Base-by-base conservation (phyloP, 2,797 vertebrate genomes). In the Chelmon rostratus region DNA sequence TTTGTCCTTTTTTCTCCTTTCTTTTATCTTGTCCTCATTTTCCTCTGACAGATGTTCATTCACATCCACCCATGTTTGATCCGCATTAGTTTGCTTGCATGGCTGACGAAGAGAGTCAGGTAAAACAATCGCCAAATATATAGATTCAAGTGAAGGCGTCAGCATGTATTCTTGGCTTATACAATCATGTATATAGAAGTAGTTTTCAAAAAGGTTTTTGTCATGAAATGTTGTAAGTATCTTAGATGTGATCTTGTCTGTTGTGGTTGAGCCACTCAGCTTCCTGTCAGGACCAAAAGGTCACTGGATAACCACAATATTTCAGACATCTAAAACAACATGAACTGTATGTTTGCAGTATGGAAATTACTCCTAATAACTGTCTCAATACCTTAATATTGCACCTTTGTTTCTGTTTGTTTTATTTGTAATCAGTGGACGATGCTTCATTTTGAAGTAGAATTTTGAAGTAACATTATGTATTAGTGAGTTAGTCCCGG, bases 21-120 rank as follows among this genome's bases (percentile, higher is more conserved):
- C 0, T 6, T 15, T 47, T 28, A 3, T 57, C 11, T 57, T 46
- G 7, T n/a, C 37, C 2, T 40, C 4, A 15, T 31, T 46, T 19
- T 35, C 61, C 7, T 40, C 38, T 11, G 3, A 1, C 64, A 79
- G 70, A 53, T 33, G 10, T 42, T 11, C 23, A 23, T 35, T 25
- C 42, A 33, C 1, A 25, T 42, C 54, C 28, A 8, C 5, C 13
- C 15, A 38, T 58, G 16, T 37, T 13, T 38, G 68, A 65, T 10
- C 42, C 64, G 3, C 67, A 18, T 44, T 38, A 35, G 56, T 47
- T n/a, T 49, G 68, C 54, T 53, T 47, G 49, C 64, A 13, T 75
- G 19, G 25, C 33, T n/a, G 38, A 54, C 35, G 52, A 71, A 18
- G 31, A 72, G 40, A 42, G 40, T 42, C 8, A 42, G n/a, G n/a